A percentile compares a stretch with the other conserved stretches of the same genome.
phyloP scores from a whole-genome alignment of 2,797 vertebrate genomes.

The Myotis pilosus region DNA sequence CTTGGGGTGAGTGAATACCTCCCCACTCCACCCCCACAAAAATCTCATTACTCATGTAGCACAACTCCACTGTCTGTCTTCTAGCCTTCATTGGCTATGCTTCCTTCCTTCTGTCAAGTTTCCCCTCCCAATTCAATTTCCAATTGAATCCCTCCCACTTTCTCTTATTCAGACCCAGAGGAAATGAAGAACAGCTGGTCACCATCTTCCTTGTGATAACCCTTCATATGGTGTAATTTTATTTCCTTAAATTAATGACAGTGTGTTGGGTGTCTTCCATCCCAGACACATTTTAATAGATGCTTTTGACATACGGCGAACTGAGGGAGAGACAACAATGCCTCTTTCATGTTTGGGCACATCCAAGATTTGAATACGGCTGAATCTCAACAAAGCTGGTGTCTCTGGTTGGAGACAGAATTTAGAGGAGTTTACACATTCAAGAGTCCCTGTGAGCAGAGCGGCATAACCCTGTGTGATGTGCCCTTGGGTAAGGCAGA shows the following conservation, averaged over 20 bases:
- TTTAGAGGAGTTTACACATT: not conserved
- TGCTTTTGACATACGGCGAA: constrained; percentile 73
- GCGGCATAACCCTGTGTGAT: not conserved
- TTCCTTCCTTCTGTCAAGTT: constrained; percentile 68
- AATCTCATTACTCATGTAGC: not conserved
- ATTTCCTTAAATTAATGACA: constrained; percentile 78
- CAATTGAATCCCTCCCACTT: constrained; percentile 65
- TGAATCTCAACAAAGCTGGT: constrained; percentile 61
- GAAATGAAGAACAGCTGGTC: constrained; percentile 75
- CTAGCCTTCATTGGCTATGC: constrained; percentile 9
- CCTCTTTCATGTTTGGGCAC: constrained; percentile 68
- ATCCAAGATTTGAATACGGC: constrained; percentile 59
- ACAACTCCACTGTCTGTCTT: not conserved
- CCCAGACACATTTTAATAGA: constrained; percentile 77
- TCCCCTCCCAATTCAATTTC: constrained; percentile 60
- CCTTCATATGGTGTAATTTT: constrained; percentile 78
- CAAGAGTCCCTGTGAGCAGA: not conserved
- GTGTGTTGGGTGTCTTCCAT: constrained; percentile 73
- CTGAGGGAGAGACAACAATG: constrained; percentile 67
- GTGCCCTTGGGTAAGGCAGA: not conserved
- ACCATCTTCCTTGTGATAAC: constrained; percentile 76
- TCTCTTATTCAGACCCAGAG: constrained; percentile 68
- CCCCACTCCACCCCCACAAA: not conserved
- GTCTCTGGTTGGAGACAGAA: constrained; percentile 5
- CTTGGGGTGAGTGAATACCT: not conserved